phyloP scores from a whole-genome alignment of 2,113 vertebrate species.

The Rhinichthys klamathensis region DNA sequence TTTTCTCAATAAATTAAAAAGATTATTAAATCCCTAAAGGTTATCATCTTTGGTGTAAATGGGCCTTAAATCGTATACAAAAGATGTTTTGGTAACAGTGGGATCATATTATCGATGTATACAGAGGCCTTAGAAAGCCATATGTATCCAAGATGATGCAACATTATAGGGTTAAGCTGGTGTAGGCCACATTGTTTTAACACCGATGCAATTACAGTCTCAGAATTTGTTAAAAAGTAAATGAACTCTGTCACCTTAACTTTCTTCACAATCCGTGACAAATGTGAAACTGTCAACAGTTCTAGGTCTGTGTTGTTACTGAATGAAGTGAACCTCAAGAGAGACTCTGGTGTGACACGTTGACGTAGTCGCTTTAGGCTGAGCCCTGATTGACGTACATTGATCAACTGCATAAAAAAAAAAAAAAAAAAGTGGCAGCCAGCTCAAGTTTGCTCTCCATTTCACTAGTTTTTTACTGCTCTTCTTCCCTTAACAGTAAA shows the following conservation, averaged over 20 bases:
- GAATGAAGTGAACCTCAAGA: conserved; percentile 26
- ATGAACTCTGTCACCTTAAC: conserved; percentile 12
- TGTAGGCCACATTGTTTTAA: neutral
- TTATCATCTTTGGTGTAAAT: too few relatives aligned
- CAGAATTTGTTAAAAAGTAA: neutral
- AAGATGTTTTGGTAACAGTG: neutral
- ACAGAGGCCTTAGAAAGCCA: neutral
- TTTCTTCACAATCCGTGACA: neutral
- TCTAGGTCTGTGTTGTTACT: neutral
- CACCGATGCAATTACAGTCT: neutral
- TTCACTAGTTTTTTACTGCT: conserved; percentile 9
- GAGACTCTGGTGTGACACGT: neutral
- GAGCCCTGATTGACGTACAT: conserved; percentile 43
- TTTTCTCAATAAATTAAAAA: too few relatives aligned
- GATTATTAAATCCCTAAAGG: too few relatives aligned
- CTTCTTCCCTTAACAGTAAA: conserved; percentile 42
- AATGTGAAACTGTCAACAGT: neutral
- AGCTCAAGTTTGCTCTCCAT: conserved; percentile 12
- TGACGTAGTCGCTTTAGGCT: conserved; percentile 7
- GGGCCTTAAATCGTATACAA: neutral
- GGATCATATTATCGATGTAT: neutral
- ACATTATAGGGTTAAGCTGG: neutral
- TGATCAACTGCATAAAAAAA: conserved; percentile 38
- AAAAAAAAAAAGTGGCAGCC: neutral
- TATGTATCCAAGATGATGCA: neutral